Percentiles rank a stretch among this genome's conserved stretches.
phyloP scores from a whole-genome alignment of 2,113 vertebrate species.

The Anoplopoma fimbria region DNA sequence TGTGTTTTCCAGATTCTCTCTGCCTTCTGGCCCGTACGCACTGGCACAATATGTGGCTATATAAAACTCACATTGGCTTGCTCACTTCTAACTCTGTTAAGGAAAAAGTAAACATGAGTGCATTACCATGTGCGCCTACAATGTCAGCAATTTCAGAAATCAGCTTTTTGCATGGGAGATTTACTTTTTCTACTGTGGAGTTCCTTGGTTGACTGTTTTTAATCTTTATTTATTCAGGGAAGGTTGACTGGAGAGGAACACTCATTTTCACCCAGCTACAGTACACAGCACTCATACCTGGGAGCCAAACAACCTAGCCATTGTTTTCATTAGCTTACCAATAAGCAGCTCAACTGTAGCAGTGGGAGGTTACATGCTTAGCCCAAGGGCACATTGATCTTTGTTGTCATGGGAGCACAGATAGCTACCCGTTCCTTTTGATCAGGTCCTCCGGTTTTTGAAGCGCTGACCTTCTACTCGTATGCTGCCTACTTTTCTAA shows the following conservation, averaged over 20 bases:
- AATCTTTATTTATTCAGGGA: constrained; percentile 31
- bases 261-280: constrained; percentile 23
- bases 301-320: constrained; percentile 13
- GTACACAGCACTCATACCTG: constrained; percentile 12
- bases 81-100: constrained; percentile 26
- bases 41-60: constrained; percentile 24
- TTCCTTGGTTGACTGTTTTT: constrained; percentile 13
- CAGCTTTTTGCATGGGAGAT: neutral
- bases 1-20: constrained; percentile 29
- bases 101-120: constrained; percentile 22
- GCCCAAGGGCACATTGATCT: constrained; percentile 62
- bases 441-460: constrained; percentile 7
- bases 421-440: constrained; percentile 28
- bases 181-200: constrained; percentile 4
- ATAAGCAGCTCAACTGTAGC: constrained; percentile 64
- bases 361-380: constrained; percentile 57
- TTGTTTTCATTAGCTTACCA: constrained; percentile 55
- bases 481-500: neutral
- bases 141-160: constrained; percentile 18
- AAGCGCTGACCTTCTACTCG: constrained; percentile 20
- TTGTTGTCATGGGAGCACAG: constrained; percentile 27
- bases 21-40: constrained; percentile 14
- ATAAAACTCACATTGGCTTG: constrained; percentile 28
- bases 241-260: constrained; percentile 2
- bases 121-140: neutral